Evolutionary conservation across 2,113 vertebrate genomes (phyloP), one percentile per base, ranked within the genome.

Genomic region (Astur gentilis): DNA sequence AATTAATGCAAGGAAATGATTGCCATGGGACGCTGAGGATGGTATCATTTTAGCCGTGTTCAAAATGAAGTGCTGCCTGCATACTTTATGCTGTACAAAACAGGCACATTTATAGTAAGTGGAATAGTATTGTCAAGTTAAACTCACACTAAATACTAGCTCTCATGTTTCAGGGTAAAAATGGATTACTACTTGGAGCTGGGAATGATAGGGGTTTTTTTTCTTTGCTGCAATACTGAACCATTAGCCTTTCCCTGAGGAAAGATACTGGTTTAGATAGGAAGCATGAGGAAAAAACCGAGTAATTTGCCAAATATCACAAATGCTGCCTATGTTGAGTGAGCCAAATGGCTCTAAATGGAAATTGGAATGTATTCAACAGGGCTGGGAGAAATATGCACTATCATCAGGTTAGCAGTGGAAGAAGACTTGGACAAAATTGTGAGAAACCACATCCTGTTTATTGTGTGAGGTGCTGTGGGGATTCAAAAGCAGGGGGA

Each of bases 241-340:
- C 69, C 61, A 76, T 95, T 89, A 95, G 70, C 34, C 44, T 75
- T 76, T 95, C 89, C 86, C 94, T 17, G 25, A 95, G 73, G 91
- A 72, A 88, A 89, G 91, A 82, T 92, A 87, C 0, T 87, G 86
- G 89, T 95, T 92, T 97, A 96, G 87, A 16, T 44, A 87, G 83
- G 81, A 92, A 91, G 62, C 49, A 40, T 6, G 75, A 81, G 58
- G 16, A 19, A 80, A 87, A 83, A 66, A 50, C 20, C 23, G 42
- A 80, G 29, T 47, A 18, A 71, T 90, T 92, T 95, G 90, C 96
- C 94, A 97, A 97, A 89, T 95, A 93, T 79, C 80, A 92, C 91
- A 95, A 93, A 92, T 93, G 73, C 72, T 95, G 92, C 66, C 42
- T 66, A 34, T 25, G 36, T 3, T 42, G 73, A 93, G 38, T 3